A percentile compares a stretch with the other conserved stretches of the same genome.
Conservation (phyloP, 1,140 invertebrate species). For the Orius insidiosus region DNA sequence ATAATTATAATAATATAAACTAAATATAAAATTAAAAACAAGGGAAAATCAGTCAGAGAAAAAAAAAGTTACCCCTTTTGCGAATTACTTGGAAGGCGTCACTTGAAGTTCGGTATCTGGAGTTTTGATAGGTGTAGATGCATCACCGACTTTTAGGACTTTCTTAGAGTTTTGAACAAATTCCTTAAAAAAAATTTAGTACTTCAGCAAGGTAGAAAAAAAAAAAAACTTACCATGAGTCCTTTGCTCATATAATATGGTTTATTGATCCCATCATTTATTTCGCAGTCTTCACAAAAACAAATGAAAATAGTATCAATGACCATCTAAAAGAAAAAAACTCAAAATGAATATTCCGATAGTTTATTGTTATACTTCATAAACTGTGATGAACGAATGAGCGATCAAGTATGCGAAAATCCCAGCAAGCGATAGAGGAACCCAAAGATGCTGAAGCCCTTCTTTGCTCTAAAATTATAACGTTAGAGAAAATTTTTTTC, state of each 20-base stretch:
- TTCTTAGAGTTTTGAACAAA: slow-evolving; percentile 48
- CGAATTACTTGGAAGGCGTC: too few species aligned
- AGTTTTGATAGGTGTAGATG: not conserved
- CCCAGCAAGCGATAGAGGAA: slow-evolving; percentile 42
- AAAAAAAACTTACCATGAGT: slow-evolving; percentile 44
- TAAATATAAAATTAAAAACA: too few species aligned
- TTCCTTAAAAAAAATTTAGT: slow-evolving; percentile 31
- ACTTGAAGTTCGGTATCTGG: not conserved
- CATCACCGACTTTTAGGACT: slow-evolving; percentile 26
- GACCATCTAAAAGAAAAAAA: slow-evolving; percentile 44
- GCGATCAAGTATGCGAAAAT: slow-evolving; percentile 55
- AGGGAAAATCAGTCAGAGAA: too few species aligned
- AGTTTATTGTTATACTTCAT: slow-evolving; percentile 38
- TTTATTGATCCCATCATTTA: slow-evolving; percentile 51
- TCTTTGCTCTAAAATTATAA: slow-evolving; percentile 30
- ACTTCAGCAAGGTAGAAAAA: too few species aligned
- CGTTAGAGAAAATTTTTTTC: not conserved
- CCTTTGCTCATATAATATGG: slow-evolving; percentile 60
- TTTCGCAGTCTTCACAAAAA: slow-evolving; percentile 60
- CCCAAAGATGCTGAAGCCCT: slow-evolving; percentile 46
- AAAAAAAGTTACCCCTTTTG: too few species aligned
- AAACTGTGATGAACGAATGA: slow-evolving; percentile 59
- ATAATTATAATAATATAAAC: too few species aligned
- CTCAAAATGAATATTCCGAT: slow-evolving; percentile 8
- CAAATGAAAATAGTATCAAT: slow-evolving; percentile 69